Percentiles rank a stretch among this genome's conserved stretches.
Conservation (phyloP, 2,888 invertebrate genomes). For the Tachina grossa region DNA sequence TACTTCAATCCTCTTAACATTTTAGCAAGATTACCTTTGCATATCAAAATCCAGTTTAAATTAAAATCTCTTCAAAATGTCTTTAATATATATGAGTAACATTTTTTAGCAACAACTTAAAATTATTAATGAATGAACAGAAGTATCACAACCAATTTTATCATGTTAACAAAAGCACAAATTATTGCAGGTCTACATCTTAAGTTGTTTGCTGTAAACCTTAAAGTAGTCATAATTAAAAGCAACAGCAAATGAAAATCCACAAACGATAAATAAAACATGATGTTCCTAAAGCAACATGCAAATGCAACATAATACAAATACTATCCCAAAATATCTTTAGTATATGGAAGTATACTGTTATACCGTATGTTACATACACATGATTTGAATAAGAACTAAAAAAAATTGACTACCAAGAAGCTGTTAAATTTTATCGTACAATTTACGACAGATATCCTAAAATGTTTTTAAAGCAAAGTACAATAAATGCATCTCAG, state of each 20-base stretch:
- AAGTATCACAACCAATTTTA: slow-evolving; percentile 37
- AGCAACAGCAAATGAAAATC: slow-evolving; percentile 48
- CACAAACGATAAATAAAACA: slow-evolving; percentile 61
- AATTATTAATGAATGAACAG: slow-evolving; percentile 47
- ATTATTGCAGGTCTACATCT: slow-evolving; percentile 19
- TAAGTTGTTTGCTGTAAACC: not conserved
- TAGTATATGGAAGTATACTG: too few relatives aligned
- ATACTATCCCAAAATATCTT: too few relatives aligned
- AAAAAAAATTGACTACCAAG: not conserved
- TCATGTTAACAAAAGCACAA: not conserved
- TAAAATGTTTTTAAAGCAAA: not conserved
- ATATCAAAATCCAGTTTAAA: not conserved
- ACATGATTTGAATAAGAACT: slow-evolving; percentile 68
- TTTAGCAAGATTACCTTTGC: not conserved
- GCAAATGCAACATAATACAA: not conserved
- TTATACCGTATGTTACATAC: slow-evolving; percentile 39
- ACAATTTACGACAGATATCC: not conserved
- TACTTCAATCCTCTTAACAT: not conserved
- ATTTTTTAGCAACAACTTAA: slow-evolving; percentile 60
- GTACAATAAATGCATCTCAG: not conserved
- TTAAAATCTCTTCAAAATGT: slow-evolving; percentile 1
- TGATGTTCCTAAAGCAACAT: slow-evolving; percentile 44
- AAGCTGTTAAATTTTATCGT: not conserved
- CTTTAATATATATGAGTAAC: slow-evolving; percentile 45
- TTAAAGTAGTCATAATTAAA: slow-evolving; percentile 5